Conservation (phyloP, 2,113 vertebrate species). For the Serilophus lunatus region DNA sequence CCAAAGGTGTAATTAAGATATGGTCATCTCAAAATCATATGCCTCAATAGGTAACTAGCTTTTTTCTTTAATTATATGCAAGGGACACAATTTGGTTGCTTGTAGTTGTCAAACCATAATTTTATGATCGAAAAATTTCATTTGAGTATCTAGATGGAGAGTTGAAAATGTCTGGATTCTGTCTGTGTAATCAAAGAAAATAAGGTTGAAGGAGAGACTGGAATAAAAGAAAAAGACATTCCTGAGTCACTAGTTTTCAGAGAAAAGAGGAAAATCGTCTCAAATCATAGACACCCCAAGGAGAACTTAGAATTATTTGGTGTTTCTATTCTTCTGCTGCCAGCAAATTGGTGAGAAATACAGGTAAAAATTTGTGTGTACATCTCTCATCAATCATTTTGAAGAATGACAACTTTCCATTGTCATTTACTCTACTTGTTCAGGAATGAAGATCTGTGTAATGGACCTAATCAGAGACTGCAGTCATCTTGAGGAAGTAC, state of each 20-base stretch:
- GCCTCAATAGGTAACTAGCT: neutral
- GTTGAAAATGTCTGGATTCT: neutral
- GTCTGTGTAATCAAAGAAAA: neutral
- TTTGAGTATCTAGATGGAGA: neutral
- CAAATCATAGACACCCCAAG: neutral
- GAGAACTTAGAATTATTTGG: neutral
- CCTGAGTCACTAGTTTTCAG: neutral
- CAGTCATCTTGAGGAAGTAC: neutral
- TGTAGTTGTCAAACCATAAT: neutral
- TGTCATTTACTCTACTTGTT: neutral
- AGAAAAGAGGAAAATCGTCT: neutral
- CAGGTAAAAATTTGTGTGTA: neutral
- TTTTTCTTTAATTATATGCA: neutral
- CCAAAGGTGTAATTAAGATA: neutral
- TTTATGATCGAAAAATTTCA: neutral
- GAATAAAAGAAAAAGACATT: neutral
- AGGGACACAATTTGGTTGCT: neutral
- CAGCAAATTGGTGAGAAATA: neutral
- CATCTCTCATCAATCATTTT: neutral
- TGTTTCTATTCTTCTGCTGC: neutral
- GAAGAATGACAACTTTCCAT: neutral
- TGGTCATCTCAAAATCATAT: neutral
- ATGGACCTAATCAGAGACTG: neutral
- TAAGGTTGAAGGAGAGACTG: neutral
- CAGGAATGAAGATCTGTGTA: neutral